Conservation (phyloP, 2,888 invertebrate species). For the Ornithoptera alexandrae region DNA sequence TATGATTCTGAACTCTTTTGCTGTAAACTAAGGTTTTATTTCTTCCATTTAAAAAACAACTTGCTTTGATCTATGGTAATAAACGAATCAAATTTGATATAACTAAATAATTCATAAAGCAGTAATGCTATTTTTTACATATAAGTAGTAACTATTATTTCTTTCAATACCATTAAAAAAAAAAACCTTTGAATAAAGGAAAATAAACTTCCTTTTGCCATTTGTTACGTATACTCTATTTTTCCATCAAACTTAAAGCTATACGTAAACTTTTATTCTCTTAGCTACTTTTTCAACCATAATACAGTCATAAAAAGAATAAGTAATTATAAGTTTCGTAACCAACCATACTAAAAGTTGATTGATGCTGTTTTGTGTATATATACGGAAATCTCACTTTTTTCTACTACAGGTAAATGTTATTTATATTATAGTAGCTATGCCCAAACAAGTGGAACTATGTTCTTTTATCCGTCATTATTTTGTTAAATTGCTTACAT, state of each 20-base stretch:
- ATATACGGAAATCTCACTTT: not conserved
- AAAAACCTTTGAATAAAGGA: conserved; percentile 11
- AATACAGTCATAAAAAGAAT: conserved; percentile 16
- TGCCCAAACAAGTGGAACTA: not conserved
- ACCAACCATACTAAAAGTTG: conserved; percentile 4
- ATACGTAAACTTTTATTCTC: conserved; percentile 9
- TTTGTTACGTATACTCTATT: conserved; percentile 2
- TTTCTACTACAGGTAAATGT: not conserved
- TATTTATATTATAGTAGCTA: not conserved
- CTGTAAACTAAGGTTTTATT: no score
- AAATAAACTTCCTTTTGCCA: conserved; percentile 9
- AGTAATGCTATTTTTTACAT: not conserved
- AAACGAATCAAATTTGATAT: no score
- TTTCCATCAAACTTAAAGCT: conserved; percentile 10
- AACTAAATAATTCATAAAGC: not conserved
- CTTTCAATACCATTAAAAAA: not conserved
- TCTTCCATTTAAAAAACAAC: no score
- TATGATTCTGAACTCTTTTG: no score
- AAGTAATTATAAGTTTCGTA: conserved; percentile 20
- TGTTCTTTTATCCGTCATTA: not conserved
- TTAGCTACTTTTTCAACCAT: conserved; percentile 8
- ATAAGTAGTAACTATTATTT: no score
- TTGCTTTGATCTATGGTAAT: no score
- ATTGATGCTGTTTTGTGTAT: not conserved
- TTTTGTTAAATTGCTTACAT: not conserved